Evolutionary conservation across 1,140 invertebrate genomes (phyloP), one percentile per base, ranked within the genome.

Genomic region (Venustaconcha ellipsiformis): DNA sequence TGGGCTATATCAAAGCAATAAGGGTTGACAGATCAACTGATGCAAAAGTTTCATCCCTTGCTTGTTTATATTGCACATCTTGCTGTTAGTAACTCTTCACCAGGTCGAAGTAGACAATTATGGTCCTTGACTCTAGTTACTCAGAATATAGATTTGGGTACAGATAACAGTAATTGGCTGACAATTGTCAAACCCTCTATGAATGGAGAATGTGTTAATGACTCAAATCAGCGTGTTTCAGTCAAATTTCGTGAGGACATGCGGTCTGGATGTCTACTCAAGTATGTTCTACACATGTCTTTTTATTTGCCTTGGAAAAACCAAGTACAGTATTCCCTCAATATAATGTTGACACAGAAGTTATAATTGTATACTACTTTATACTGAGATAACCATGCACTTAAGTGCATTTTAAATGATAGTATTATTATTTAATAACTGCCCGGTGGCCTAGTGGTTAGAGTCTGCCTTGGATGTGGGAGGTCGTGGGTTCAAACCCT

Each of bases 201-300:
- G 14, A 70, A n/a, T 64, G 83, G 83, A 20, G 57, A 64, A 11
- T 84, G 83, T 70, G 65, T 26, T 56, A 58, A 59, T 23, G 15
- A 20, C 15, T 62, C 67, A 17, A 57, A 30, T 17, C 66, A 70
- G 2, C 70, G 79, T 23, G 67, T 66, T 14, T 67, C 76, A 14
- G 74, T 84, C 26, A 74, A 18, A n/a, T 84, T 84, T 67, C 78
- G 82, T 30, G 72, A 76, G 14, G 67, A 82, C 56, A 80, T 84
- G 74, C 30, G 82, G 57, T 71, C 82, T 48, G 83, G 83, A 20
- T 84, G 83, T 76, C 70, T 73, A 18, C 64, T 84, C 37, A 82
- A 72, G 83, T 84, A 76, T 62, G 66, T 74, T 17, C 15, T 66
- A 23, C 30, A 30, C 20, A 12, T 15, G 59, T 62, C 14, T n/a